Conservation (phyloP, 2,113 vertebrate species). For the Phylloscopus trochiloides region DNA sequence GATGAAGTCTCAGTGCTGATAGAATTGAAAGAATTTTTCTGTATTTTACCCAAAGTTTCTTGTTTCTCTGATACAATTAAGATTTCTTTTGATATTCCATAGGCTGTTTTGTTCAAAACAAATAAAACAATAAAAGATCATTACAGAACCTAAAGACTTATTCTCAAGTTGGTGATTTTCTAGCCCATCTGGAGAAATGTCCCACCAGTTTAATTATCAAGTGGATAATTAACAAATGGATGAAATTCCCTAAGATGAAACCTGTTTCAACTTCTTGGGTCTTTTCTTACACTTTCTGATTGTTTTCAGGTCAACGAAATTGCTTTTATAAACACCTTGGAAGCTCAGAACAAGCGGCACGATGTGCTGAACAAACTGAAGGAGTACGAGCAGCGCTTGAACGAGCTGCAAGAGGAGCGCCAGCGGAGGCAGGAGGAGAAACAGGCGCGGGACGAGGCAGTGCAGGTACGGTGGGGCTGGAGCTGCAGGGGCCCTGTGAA, state of each 20-base stretch:
- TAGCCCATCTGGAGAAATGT: not conserved
- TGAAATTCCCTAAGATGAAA: not conserved
- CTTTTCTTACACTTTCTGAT: not conserved
- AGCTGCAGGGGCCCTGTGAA: not conserved
- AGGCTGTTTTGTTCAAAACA: not conserved
- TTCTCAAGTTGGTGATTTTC: not conserved
- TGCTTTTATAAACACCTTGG: conserved; percentile 98
- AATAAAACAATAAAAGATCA: not conserved
- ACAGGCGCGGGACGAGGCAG: conserved; percentile 95
- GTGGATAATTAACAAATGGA: not conserved
- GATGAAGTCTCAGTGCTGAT: not conserved
- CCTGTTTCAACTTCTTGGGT: not conserved
- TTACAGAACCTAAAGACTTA: not conserved
- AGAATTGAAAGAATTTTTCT: not conserved
- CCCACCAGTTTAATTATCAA: not conserved
- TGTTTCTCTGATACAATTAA: not conserved
- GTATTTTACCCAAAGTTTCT: not conserved
- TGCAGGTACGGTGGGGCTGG: conserved; percentile 81
- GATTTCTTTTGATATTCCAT: not conserved
- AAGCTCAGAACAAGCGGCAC: conserved; percentile 97
- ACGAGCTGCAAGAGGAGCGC: conserved; percentile 95
- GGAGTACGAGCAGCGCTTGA: conserved; percentile 94
- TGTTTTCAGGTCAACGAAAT: conserved; percentile 93
- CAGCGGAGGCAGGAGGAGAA: conserved; percentile 96
- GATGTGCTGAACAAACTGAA: conserved; percentile 95